Base-by-base conservation (phyloP, 1,140 invertebrate genomes). In the Papilio helenus region DNA sequence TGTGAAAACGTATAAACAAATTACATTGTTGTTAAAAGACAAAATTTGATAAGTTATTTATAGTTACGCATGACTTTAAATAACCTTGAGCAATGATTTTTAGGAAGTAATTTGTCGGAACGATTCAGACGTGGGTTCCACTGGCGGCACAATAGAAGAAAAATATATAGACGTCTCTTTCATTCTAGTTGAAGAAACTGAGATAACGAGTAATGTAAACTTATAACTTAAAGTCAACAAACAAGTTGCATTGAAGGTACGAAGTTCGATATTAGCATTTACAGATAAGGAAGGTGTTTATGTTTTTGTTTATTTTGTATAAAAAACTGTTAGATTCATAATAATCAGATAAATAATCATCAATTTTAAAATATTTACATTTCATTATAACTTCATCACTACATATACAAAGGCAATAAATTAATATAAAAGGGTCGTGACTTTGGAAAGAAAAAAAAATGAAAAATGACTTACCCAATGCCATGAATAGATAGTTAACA, bases 401-500 rank as follows among this genome's bases (percentile, higher is more conserved):
- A 14, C 29, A 61, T 16, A 68, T 29, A 14, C 7, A 12, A 68
- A 26, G 12, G 16, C 5, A 29, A 29, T 68, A 68, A 68, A 18
- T 68, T 18, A 68, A 29, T 10, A 26, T 5, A 61, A 61, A 29
- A 61, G 20, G 58, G 58, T 61, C 14, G 18, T 1, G 61, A 68
- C 26, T 29, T 68, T 65, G 12, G 14, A 65, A 68, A 61, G 26
- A 26, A 61, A 79, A 20, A 76, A 73, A 71, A 20, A 44, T 42
- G 51, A 79, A 55, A n/a, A 16, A 46, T 51, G 44, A 89, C 90
- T 86, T 84, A 94, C 93, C 93, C 77, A 93, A 83, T 51, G 85
- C 88, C 92, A 94, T 94, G 82, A 93, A 90, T 82, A 94, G 61
- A 81, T 92, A 94, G 76, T 99, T 96, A 26, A 99, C 92, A 26